Evolutionary conservation across 2,888 invertebrate genomes (phyloP), one percentile per base, ranked within the genome.

Genomic region (Antheraea assamensis): DNA sequence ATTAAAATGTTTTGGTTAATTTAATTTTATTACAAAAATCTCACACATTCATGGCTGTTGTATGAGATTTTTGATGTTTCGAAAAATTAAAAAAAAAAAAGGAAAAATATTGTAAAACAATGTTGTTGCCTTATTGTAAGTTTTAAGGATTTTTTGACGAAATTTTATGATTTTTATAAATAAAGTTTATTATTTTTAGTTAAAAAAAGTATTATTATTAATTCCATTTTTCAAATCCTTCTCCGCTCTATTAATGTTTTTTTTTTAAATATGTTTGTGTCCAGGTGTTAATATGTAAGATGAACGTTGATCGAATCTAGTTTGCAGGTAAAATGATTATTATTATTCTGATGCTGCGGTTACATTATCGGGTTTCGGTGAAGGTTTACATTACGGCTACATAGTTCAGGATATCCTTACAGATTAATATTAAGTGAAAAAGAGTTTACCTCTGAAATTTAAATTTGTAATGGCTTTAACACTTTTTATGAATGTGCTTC

Each of bases 121-220:
- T 80, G 81, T 85, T 80, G 88, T 87, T 90, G 92, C 92, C 93
- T 93, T 92, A 91, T 78, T 81, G 72, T 81, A 79, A 76, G 79
- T 78, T 66, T 71, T 30, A 71, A 71, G 64, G 35, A 71, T 64
- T 71, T 73, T 74, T 74, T 85, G 81, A 88, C 89, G 88, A 88
- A 86, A 90, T 90, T 84, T 84, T 86, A 85, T 87, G 85, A 85
- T 87, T 86, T 92, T 92, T 88, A 87, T 86, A 86, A 93, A 92
- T 92, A 92, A 93, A 92, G 82, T 83, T 89, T 90, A 91, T 91
- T 89, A 90, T 89, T 92, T 92, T 92, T 90, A 92, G 91, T 92
- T 92, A 77, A 78, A 70, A 71, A 58, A 68, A 30, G 30, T 24
- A 7, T 27, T 30, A 27, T 24, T 10, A 8, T 13, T 13, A 10